Base-by-base conservation (phyloP, 2,888 invertebrate species). In the Pimpla rufipes region DNA sequence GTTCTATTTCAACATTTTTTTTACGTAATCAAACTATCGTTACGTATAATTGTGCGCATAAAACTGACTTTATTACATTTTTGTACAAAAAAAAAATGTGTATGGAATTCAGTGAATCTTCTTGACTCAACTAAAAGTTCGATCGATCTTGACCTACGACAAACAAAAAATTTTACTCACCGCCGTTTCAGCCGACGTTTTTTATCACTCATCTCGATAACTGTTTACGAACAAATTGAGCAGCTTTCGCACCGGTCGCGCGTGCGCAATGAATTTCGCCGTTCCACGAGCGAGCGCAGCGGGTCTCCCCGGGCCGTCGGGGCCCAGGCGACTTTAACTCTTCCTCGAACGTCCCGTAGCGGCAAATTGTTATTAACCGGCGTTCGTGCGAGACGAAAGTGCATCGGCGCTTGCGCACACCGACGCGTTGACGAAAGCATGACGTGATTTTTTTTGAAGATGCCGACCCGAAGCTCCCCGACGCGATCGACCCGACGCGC, bases 381-480 rank as follows among this genome's bases (percentile, higher is more conserved):
- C 83, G 85, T 85, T 85, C 87, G 85, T 87, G 85, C 87, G 87
- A 82, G 83, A 87, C 87, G 87, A 87, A 87, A 87, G 83, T 84
- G 83, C 83, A 57, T 77, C 77, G 74, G 45, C 70, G 79, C 79
- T 13, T 79, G 81, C 67, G 67, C 42, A 67, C 67, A 47, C n/a
- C 55, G 47, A 55, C 73, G 64, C 66, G 78, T 70, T 81, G 47
- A 62, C 83, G 76, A 83, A 73, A 81, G 70, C 52, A 64, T 77
- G 83, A 83, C 67, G 66, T 13, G 57, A 50, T 80, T 80, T 82
- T 80, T 82, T 79, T 79, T 70, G 57, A 23, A 37, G 18, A 29
- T 70, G 50, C 55, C 66, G 55, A 21, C 35, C n/a, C 73, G 68
- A 62, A 67, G 21, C 37, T 59, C 68, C n/a, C n/a, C n/a, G n/a